Conservation (phyloP, 2,797 vertebrate species). For the Catharus ustulatus region DNA sequence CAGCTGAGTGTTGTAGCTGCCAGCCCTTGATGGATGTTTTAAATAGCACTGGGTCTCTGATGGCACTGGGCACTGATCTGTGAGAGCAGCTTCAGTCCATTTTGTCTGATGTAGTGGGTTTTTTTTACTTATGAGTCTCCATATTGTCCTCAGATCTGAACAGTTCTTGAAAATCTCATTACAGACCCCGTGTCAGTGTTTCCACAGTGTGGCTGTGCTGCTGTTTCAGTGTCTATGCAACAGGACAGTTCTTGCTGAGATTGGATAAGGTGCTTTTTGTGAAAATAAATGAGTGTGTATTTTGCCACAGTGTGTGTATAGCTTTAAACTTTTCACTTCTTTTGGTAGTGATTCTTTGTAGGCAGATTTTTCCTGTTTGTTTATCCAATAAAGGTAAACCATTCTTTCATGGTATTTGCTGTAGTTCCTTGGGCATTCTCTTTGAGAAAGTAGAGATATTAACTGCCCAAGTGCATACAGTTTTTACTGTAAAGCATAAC, state of each 20-base stretch:
- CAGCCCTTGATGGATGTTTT: background rate
- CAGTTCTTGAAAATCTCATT: background rate
- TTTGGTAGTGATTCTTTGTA: background rate
- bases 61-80: background rate
- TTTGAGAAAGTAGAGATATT: background rate
- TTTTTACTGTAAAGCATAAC: background rate
- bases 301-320: background rate
- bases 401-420: background rate
- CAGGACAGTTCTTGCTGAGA: background rate
- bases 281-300: background rate
- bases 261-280: background rate
- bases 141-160: background rate
- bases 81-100: background rate
- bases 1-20: background rate
- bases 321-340: background rate
- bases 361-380: background rate
- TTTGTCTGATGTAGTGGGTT: background rate
- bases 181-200: background rate
- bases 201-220: background rate
- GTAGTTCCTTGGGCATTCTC: background rate
- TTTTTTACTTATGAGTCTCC: background rate
- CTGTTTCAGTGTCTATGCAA: background rate
- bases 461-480: background rate
- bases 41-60: background rate
- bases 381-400: background rate